These are phyloP conservation scores for Gymnarchus niloticus DNA, from an alignment of 2,113 vertebrate genomes.

Conservation along the genomic window DNA sequence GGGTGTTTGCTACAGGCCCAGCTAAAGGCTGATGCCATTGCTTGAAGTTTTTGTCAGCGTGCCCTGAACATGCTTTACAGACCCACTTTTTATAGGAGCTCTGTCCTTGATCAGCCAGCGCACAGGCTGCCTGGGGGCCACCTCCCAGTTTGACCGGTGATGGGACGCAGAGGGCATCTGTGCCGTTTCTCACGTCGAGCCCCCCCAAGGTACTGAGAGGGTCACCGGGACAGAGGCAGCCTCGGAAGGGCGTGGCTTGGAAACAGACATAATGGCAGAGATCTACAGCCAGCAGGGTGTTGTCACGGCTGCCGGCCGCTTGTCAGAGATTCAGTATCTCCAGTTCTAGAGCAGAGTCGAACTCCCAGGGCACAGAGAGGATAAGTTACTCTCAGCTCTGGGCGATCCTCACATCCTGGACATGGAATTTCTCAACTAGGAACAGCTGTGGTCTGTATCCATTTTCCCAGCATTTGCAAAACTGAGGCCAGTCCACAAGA, in stretches of 20 bases:
- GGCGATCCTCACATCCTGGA: not conserved
- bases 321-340: too few species aligned
- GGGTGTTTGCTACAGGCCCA: too few species aligned
- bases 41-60: too few species aligned
- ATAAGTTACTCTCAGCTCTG: not conserved
- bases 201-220: not conserved
- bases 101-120: too few species aligned
- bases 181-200: not conserved
- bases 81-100: too few species aligned
- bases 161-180: not conserved
- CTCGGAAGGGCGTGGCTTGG: not conserved
- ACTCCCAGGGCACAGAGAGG: not conserved
- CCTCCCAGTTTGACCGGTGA: not conserved
- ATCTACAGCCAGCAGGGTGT: too few species aligned
- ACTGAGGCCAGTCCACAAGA: not conserved
- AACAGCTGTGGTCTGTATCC: not conserved
- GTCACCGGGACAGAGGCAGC: not conserved
- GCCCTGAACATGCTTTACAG: too few species aligned
- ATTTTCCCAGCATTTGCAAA: constrained; percentile 15
- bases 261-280: too few species aligned
- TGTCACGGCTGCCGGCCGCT: too few species aligned
- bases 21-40: too few species aligned
- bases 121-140: too few species aligned
- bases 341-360: not conserved
- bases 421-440: not conserved